Evolutionary conservation across 2,888 invertebrate genomes (phyloP).

Genomic region (Fragum fragum): DNA sequence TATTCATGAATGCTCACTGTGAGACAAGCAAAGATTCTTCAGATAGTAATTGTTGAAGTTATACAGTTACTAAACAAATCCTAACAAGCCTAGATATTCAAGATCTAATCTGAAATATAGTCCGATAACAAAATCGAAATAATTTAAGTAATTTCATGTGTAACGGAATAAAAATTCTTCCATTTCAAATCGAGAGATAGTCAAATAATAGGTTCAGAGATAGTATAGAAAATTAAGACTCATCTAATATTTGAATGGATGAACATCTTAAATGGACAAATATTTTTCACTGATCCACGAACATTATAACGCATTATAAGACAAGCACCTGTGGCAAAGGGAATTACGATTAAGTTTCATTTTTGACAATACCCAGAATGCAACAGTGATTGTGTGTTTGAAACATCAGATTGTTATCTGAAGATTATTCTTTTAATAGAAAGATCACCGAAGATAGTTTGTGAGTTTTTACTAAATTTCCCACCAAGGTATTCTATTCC

Average conservation of each 20-base stretch:
- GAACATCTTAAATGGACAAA: constrained; percentile 10
- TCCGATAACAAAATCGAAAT: constrained; percentile 20
- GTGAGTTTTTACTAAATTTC: constrained; percentile 37
- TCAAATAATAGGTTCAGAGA: constrained; percentile 20
- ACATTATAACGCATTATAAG: constrained; percentile 26
- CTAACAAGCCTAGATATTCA: not conserved
- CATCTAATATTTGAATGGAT: constrained; percentile 20
- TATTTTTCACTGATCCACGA: constrained; percentile 28
- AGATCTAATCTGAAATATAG: not conserved
- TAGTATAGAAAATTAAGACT: constrained; percentile 32
- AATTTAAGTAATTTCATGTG: constrained; percentile 31
- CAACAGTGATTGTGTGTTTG: constrained; percentile 27
- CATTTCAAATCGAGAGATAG: constrained; percentile 15
- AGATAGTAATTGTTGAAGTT: no score
- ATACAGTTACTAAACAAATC: not conserved
- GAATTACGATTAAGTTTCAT: constrained; percentile 47
- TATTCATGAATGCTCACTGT: no score
- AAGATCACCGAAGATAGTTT: constrained; percentile 29
- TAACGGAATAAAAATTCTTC: constrained; percentile 35
- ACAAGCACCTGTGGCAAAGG: constrained; percentile 58
- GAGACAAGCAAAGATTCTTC: no score
- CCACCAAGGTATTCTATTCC: constrained; percentile 46
- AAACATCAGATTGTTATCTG: constrained; percentile 46
- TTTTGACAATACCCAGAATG: constrained; percentile 41
- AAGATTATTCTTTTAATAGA: not conserved